phyloP scores from a whole-genome alignment of 2,888 invertebrate species.

The Meloe dianella region DNA sequence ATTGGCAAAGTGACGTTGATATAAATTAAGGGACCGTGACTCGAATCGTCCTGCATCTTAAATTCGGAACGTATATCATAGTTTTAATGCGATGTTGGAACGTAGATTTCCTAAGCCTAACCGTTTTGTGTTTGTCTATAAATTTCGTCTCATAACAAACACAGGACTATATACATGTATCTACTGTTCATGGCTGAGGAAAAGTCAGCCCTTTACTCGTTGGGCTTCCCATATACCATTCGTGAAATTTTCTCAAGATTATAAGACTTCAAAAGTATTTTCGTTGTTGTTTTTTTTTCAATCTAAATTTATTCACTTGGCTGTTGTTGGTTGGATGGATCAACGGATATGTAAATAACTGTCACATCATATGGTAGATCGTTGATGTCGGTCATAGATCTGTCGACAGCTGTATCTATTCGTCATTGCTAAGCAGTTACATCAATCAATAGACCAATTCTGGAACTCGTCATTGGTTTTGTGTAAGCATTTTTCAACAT shows the following conservation, averaged over 20 bases:
- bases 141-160: slow-evolving; percentile 46
- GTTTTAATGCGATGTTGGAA: slow-evolving; percentile 60
- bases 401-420: slow-evolving; percentile 50
- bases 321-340: background rate
- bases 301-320: background rate
- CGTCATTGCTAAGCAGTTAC: slow-evolving; percentile 49
- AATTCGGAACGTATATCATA: slow-evolving; percentile 60
- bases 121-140: slow-evolving; percentile 59
- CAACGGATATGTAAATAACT: slow-evolving; percentile 29
- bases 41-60: slow-evolving; percentile 60
- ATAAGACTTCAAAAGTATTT: too few species aligned
- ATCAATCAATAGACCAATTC: slow-evolving; percentile 43
- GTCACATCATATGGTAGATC: slow-evolving; percentile 17
- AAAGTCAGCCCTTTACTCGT: background rate
- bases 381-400: slow-evolving; percentile 49
- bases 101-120: slow-evolving; percentile 54
- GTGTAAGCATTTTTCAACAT: slow-evolving; percentile 26
- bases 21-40: slow-evolving; percentile 61
- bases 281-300: too few species aligned
- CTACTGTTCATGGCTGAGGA: background rate
- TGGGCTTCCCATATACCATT: background rate
- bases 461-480: slow-evolving; percentile 39
- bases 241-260: too few species aligned
- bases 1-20: slow-evolving; percentile 61
- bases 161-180: background rate